phyloP scores from a whole-genome alignment of 1,140 invertebrate species.

The Pseudomyrmex gracilis region DNA sequence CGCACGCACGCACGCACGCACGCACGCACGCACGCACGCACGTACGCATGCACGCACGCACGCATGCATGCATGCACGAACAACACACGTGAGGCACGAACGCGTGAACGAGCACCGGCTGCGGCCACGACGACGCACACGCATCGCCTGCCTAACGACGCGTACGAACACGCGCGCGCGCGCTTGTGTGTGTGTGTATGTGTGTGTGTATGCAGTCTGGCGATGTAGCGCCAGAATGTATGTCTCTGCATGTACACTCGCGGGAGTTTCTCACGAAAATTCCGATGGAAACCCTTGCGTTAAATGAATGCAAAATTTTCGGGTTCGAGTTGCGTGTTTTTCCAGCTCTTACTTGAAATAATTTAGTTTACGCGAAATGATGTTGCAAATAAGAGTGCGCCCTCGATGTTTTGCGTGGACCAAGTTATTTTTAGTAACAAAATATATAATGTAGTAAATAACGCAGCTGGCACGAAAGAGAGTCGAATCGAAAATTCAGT shows the following conservation, averaged over 20 bases:
- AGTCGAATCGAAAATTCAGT: too few relatives aligned
- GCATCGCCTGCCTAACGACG: conserved; percentile 60
- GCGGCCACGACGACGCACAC: conserved; percentile 58
- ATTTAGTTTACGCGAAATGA: not conserved
- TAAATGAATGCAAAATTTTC: conserved; percentile 20
- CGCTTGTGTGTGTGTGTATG: not conserved
- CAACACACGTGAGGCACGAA: conserved; percentile 47
- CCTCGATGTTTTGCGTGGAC: too few relatives aligned
- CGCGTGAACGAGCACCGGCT: conserved; percentile 44
- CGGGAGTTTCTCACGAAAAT: conserved; percentile 29
- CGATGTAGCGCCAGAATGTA: not conserved
- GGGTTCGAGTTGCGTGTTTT: conserved; percentile 11
- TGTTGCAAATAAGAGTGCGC: too few relatives aligned
- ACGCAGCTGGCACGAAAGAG: too few relatives aligned
- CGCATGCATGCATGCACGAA: conserved; percentile 46
- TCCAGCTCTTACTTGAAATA: conserved; percentile 4
- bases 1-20: conserved; percentile 45
- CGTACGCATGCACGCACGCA: conserved; percentile 44
- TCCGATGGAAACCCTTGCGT: conserved; percentile 10
- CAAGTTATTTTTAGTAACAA: too few relatives aligned
- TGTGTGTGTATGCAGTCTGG: too few relatives aligned
- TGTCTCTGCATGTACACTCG: not conserved
- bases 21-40: conserved; percentile 44
- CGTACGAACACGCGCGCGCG: conserved; percentile 31
- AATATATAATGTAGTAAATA: too few relatives aligned